Conservation (phyloP, 2,888 invertebrate species). For the Drosophila glabriapex region DNA sequence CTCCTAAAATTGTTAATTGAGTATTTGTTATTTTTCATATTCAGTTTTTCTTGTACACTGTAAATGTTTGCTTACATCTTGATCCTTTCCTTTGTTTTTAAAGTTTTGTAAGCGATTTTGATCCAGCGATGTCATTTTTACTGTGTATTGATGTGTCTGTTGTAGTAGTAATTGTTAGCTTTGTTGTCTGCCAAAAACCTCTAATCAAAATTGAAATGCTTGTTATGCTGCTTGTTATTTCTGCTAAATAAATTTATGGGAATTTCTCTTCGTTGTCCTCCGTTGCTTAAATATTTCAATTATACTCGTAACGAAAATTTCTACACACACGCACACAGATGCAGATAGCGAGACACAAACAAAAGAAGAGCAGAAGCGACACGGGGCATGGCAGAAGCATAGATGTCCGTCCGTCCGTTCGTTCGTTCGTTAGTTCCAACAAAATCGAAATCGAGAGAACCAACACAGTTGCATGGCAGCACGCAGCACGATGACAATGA, state of each 20-base stretch:
- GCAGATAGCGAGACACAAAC: slow-evolving; percentile 41
- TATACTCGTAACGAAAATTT: slow-evolving; percentile 47
- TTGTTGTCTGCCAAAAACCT: slow-evolving; percentile 35
- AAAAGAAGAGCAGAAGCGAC: slow-evolving; percentile 39
- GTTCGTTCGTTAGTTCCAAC: slow-evolving; percentile 41
- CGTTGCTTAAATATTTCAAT: slow-evolving; percentile 52
- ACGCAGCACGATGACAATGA: slow-evolving; percentile 72
- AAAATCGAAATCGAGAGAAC: slow-evolving; percentile 58
- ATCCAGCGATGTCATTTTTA: slow-evolving; percentile 82
- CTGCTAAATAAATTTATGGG: slow-evolving; percentile 16
- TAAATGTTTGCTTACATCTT: slow-evolving; percentile 92
- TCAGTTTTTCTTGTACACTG: not conserved
- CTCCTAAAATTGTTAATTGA: slow-evolving; percentile 88
- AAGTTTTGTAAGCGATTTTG: slow-evolving; percentile 94
- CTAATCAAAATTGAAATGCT: slow-evolving; percentile 40
- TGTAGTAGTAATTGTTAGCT: slow-evolving; percentile 1
- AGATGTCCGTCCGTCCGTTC: slow-evolving; percentile 29
- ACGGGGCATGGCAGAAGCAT: slow-evolving; percentile 17
- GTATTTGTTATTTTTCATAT: not conserved
- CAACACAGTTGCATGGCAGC: slow-evolving; percentile 67
- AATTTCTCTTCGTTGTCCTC: slow-evolving; percentile 39
- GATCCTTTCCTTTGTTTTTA: slow-evolving; percentile 99
- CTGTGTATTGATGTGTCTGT: slow-evolving; percentile 31
- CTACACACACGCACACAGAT: slow-evolving; percentile 31
- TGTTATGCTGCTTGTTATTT: slow-evolving; percentile 24